Evolutionary conservation across 1,140 invertebrate species (phyloP).

Genomic region (Adelges cooleyi): DNA sequence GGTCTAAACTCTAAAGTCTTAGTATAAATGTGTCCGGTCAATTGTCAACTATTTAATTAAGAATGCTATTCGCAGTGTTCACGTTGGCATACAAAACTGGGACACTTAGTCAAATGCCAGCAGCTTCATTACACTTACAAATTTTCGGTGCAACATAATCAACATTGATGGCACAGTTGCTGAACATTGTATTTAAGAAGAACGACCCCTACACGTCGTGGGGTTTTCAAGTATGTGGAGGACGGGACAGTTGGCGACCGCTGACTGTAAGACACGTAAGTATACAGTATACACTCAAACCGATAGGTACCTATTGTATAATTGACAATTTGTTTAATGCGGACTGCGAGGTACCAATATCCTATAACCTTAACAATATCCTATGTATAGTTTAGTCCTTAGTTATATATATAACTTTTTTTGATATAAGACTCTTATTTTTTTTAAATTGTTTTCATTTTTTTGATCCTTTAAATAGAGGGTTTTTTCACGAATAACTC

Average conservation of each 20-base stretch:
- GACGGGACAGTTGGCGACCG: constrained; percentile 29
- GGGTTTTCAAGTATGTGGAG: constrained; percentile 32
- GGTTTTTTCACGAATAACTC: too few relatives aligned
- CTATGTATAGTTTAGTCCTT: too few relatives aligned
- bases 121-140: background rate
- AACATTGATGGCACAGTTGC: constrained; percentile 30
- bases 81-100: constrained; percentile 18
- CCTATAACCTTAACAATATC: too few relatives aligned
- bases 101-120: constrained; percentile 11
- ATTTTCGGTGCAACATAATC: constrained; percentile 4
- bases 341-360: too few relatives aligned
- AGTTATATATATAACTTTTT: too few relatives aligned
- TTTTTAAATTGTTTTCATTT: too few relatives aligned
- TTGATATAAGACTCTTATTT: too few relatives aligned
- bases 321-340: too few relatives aligned
- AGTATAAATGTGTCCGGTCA: background rate
- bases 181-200: constrained; percentile 33
- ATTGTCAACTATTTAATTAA: constrained; percentile 21
- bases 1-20: constrained; percentile 15
- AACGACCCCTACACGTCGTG: constrained; percentile 31
- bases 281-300: too few relatives aligned
- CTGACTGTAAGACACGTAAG: constrained; percentile 31
- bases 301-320: too few relatives aligned
- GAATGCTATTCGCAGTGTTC: background rate
- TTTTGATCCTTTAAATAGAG: too few relatives aligned